Base-by-base conservation (phyloP, 2,888 invertebrate species). In the Camptogramma bilineatum region DNA sequence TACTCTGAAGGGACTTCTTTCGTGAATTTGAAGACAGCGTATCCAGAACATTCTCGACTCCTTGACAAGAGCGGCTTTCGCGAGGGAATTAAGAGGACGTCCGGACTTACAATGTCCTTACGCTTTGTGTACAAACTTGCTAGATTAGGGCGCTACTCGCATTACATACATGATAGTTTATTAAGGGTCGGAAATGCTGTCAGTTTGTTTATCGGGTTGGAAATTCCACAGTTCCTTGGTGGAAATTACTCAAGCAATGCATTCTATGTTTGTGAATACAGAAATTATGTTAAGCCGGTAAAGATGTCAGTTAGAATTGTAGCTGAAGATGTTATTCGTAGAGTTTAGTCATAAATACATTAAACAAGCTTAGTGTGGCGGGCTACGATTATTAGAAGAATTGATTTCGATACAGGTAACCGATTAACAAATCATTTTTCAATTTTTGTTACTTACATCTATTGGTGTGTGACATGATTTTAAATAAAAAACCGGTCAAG, bases 121-220 rank as follows among this genome's bases (percentile, higher is more conserved):
- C 19, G 61, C 53, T 56, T 52, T 65, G 59, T 57, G 50, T 64
- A 57, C 59, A 9, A 56, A 62, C 47, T 56, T 53, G 24, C 18
- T 54, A 61, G 61, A 54, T 61, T 61, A 54, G 54, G 34, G 5
- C 28, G 28, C 28, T 24, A 21, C 10, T 7, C 16, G 50, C 52
- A 52, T 52, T 8, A 31, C 34, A 44, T 31, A 47, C 19, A 50
- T 16, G 46, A 46, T 42, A 21, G 47, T 55, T 24, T 53, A 47
- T 21, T 24, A 44, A 28, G 50, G 19, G 44, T 46, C 47, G 59
- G 59, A 47, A 51, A n/a, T 16, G 24, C 17, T 19, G 34, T 34
- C 46, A 7, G 18, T 21, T n/a, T 42, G 53, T 53, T 53, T 44
- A 53, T 53, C 42, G 54, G 5, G n/a, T 53, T 44, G 17, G 13